Percentiles rank a stretch among this genome's conserved stretches.
Conservation (phyloP, 2,797 vertebrate genomes). For the Lagodon rhomboides region DNA sequence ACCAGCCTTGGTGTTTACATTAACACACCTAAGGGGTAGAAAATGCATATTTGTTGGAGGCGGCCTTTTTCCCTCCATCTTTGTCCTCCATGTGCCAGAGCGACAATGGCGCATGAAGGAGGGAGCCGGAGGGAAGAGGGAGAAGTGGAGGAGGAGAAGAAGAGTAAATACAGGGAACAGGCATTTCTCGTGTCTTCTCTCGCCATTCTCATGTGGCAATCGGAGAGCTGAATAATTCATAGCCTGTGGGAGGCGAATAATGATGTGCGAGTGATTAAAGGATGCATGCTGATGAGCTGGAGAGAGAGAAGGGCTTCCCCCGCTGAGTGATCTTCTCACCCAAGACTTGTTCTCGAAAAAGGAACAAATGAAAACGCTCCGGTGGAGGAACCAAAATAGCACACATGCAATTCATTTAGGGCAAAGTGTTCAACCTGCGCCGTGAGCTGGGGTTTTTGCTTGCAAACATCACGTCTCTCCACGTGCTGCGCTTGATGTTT, state of each 20-base stretch:
- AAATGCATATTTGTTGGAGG: background rate
- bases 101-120: slow-evolving; percentile 9
- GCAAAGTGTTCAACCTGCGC: slow-evolving; percentile 25
- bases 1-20: slow-evolving; percentile 18
- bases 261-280: slow-evolving; percentile 81
- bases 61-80: slow-evolving; percentile 15
- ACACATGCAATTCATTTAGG: slow-evolving; percentile 12
- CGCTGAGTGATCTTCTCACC: slow-evolving; percentile 68
- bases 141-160: slow-evolving; percentile 5
- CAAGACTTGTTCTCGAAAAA: background rate
- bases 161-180: slow-evolving; percentile 35
- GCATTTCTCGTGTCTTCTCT: slow-evolving; percentile 66
- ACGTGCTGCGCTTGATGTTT: slow-evolving; percentile 12
- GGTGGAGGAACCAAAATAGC: slow-evolving; percentile 25
- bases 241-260: slow-evolving; percentile 78
- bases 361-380: slow-evolving; percentile 18
- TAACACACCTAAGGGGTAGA: slow-evolving; percentile 10
- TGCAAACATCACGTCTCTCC: slow-evolving; percentile 20
- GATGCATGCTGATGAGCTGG: slow-evolving; percentile 74
- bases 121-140: slow-evolving; percentile 8
- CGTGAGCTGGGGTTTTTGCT: slow-evolving; percentile 9
- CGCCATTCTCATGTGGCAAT: slow-evolving; percentile 72
- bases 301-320: slow-evolving; percentile 65
- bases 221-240: slow-evolving; percentile 82
- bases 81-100: slow-evolving; percentile 25